Evolutionary conservation across 2,888 invertebrate genomes (phyloP).

Genomic region (Sphaerolaimus hirsutus): DNA sequence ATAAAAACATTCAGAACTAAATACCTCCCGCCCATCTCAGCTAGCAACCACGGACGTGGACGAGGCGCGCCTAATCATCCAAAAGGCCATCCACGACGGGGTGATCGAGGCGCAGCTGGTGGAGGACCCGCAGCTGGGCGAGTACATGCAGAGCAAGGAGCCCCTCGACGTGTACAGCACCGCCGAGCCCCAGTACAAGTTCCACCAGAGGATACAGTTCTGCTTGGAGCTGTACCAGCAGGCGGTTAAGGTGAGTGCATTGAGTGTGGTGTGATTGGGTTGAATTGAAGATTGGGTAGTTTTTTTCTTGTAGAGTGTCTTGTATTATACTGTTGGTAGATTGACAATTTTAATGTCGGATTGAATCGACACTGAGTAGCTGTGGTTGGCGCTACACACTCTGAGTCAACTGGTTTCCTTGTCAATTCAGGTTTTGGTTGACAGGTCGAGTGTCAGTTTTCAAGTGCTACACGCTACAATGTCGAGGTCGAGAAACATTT

Average conservation of each 20-base stretch:
- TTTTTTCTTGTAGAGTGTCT: too few relatives aligned
- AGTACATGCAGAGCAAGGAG: conserved; percentile 92
- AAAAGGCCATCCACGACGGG: conserved; percentile 59
- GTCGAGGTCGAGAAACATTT: too few relatives aligned
- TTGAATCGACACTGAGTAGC: background rate
- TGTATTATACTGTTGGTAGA: background rate
- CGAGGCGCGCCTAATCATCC: too few relatives aligned
- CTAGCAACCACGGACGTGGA: background rate
- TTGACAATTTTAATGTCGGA: background rate
- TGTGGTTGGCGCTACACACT: background rate
- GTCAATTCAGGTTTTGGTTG: too few relatives aligned
- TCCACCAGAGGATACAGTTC: conserved; percentile 70
- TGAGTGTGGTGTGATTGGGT: background rate
- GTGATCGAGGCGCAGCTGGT: conserved; percentile 92
- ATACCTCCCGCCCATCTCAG: background rate
- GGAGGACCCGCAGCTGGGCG: conserved; percentile 58
- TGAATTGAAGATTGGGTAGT: too few relatives aligned
- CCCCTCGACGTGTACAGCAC: conserved; percentile 89
- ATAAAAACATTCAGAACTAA: background rate
- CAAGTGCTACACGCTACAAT: too few relatives aligned
- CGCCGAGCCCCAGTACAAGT: conserved; percentile 30
- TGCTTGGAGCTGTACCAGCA: conserved; percentile 93
- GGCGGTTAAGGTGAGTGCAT: conserved; percentile 47
- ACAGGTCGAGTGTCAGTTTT: too few relatives aligned
- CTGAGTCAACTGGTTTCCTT: too few relatives aligned